Evolutionary conservation across 2,888 invertebrate genomes (phyloP), one percentile per base, ranked within the genome.

Genomic region (Eulithis testata): DNA sequence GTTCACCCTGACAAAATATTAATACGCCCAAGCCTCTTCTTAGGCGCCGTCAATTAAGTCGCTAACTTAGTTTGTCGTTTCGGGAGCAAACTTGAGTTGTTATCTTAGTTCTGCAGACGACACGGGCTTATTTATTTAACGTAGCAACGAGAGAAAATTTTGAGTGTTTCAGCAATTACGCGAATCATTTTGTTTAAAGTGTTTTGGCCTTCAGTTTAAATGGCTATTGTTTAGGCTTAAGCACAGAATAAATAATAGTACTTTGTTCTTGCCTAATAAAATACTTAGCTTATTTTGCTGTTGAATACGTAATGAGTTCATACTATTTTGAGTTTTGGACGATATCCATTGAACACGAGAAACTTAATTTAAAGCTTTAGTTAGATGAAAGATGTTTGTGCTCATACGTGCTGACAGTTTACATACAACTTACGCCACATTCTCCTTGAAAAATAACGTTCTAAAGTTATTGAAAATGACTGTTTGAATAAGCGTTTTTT

Each of bases 41-140:
- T 64, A 69, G 69, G 69, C 65, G 65, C 63, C 81, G 79, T 82
- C 84, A 83, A 85, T 86, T 84, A 85, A 82, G 78, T 73, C 70
- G 72, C 71, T 80, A 83, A 86, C 84, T 84, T 78, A 82, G 81
- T 84, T 83, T 80, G 80, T 75, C 82, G 77, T 79, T 84, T 77
- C 72, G 77, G 76, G 75, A 70, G 73, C 75, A 75, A 76, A 72
- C 75, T 70, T 65, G 65, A 68, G 74, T 77, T 84, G 86, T 86
- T 88, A 88, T 88, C 88, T 85, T 82, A 86, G 83, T 86, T 84
- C 86, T 87, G 87, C 88, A 89, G 88, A 81, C 82, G 80, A 73
- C 73, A 69, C 69, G 69, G 71, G 78, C 78, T 84, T 84, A 84
- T 86, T 86, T 86, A 85, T 82, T 82, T 77, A 82, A 77, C 78